A percentile compares a stretch with the other conserved stretches of the same genome.
These are phyloP conservation scores for Stenotaenia linearis DNA, from an alignment of 2,888 invertebrate genomes.

Conservation along the genomic window DNA sequence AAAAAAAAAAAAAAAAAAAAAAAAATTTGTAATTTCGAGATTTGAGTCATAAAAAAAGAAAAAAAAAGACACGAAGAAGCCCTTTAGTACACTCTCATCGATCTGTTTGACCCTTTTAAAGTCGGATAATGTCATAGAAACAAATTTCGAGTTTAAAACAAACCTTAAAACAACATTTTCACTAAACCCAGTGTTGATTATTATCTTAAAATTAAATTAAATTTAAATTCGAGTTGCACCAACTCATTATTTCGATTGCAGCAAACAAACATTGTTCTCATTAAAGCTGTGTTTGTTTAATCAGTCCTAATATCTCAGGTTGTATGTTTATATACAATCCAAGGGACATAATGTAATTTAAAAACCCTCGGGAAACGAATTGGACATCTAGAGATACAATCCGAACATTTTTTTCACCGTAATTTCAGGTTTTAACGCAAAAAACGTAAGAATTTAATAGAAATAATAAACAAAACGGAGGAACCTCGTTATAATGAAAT, in stretches of 20 bases:
- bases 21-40: neutral
- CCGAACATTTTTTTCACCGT: too few species aligned
- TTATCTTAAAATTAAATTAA: neutral
- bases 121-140: neutral
- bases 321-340: too few species aligned
- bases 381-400: too few species aligned
- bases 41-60: neutral
- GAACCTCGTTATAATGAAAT: too few species aligned
- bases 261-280: neutral
- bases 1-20: too few species aligned
- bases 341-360: neutral
- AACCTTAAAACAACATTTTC: neutral
- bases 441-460: too few species aligned
- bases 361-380: neutral
- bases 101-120: conserved; percentile 10
- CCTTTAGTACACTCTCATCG: neutral
- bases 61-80: neutral
- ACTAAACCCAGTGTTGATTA: neutral
- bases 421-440: too few species aligned
- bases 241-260: neutral
- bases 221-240: too few species aligned
- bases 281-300: neutral
- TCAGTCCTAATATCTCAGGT: neutral
- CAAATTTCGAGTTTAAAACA: neutral
- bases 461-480: too few species aligned